Conservation (phyloP, 2,797 vertebrate genomes). For the Bradypodion ventrale region DNA sequence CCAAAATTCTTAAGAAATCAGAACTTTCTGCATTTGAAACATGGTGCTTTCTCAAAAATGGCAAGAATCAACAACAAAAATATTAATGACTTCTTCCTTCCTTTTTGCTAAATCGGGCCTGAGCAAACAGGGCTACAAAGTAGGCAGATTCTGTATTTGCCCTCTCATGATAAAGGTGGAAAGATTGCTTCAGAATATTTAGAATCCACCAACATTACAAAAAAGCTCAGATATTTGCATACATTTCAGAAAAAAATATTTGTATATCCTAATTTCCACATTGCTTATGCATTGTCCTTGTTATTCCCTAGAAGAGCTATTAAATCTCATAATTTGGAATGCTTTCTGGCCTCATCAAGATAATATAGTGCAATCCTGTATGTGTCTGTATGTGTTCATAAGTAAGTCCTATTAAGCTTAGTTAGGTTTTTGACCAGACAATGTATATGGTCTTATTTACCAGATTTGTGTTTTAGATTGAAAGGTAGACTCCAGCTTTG, state of each 20-base stretch:
- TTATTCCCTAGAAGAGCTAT: neutral
- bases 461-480: neutral
- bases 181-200: neutral
- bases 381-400: neutral
- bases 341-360: neutral
- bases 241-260: neutral
- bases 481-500: neutral
- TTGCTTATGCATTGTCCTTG: neutral
- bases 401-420: neutral
- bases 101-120: neutral
- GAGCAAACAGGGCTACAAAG: neutral
- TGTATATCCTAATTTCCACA: neutral
- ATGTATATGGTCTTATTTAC: neutral
- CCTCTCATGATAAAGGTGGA: neutral
- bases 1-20: neutral
- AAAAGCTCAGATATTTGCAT: neutral
- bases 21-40: neutral
- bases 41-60: neutral
- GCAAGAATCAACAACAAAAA: neutral
- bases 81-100: neutral
- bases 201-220: neutral
- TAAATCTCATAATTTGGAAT: neutral
- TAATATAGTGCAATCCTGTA: neutral
- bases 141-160: neutral
- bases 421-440: neutral